These are phyloP conservation scores for Lasioglossum zephyrum DNA, from an alignment of 2,888 invertebrate genomes.

Conservation along the genomic window DNA sequence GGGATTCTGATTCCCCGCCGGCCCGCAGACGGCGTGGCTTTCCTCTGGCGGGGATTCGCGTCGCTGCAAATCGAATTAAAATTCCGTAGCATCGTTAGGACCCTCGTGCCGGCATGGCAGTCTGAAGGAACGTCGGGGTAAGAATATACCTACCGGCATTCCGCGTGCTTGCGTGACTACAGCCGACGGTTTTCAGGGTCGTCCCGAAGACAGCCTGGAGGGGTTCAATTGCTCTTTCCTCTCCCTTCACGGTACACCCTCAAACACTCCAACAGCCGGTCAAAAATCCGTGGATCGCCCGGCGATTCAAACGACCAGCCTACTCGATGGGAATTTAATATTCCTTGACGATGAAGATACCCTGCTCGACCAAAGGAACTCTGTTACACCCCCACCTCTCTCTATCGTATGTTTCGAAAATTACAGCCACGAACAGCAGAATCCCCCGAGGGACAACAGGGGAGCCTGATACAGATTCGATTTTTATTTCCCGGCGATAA, in stretches of 20 bases:
- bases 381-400: not conserved
- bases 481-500: not conserved
- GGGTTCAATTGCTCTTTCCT: conserved; percentile 64
- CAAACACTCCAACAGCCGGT: conserved; percentile 30
- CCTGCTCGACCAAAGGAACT: not conserved
- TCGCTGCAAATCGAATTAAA: conserved; percentile 69
- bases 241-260: conserved; percentile 26
- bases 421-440: not conserved
- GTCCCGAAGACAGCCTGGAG: conserved; percentile 44
- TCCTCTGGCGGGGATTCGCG: conserved; percentile 31
- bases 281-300: conserved; percentile 50
- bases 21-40: conserved; percentile 32
- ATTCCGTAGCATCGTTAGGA: conserved; percentile 70
- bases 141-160: conserved; percentile 61
- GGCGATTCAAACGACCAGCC: conserved; percentile 12
- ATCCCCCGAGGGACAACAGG: not conserved
- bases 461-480: not conserved
- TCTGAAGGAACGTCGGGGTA: conserved; percentile 51
- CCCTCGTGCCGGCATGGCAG: conserved; percentile 41
- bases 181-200: conserved; percentile 65
- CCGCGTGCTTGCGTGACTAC: conserved; percentile 70
- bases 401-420: not conserved
- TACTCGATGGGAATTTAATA: conserved; percentile 1
- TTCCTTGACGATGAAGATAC: not conserved
- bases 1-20: conserved; percentile 45